Base-by-base conservation (phyloP, 2,797 vertebrate genomes). In the Parauchenoglanis ngamensis region DNA sequence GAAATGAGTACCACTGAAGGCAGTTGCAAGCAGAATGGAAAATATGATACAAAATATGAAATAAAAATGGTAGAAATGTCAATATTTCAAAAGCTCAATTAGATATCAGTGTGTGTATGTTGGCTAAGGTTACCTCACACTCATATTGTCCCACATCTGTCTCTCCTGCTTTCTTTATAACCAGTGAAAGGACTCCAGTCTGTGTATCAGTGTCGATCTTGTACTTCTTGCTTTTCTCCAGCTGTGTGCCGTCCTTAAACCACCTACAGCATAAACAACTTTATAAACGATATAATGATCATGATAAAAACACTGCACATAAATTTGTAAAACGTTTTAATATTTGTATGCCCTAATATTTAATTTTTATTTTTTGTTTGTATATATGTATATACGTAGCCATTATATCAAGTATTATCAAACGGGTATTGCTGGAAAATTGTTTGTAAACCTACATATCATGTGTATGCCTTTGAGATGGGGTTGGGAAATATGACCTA, bases 111-210 rank as follows among this genome's bases (percentile, higher is more conserved):
- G 25, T 52, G 25, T 28, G n/a, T 56, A 28, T 19, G 57, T 6
- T 52, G 61, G 40, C 21, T 28, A 49, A 21, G 2, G 15, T 25
- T 90, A 99, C 98, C 97, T 99, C 97, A 90, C 98, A 99, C 92
- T 99, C 97, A 7, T 99, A 99, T 86, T 95, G 93, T 46, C 98
- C 98, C 80, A 98, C 92, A 88, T 99, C 98, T 19, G 95, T 94
- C 88, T 96, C 94, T 68, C 94, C 94, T 35, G 97, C 96, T 0
- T 92, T 92, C 88, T 92, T 94, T 89, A 99, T 93, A 23, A 96
- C 96, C 70, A 99, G 95, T 72, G 95, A 95, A 87, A 96, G 84
- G 0, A 97, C 93, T 7, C 98, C 98, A 31, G 97, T 98, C 52
- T 95, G 95, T 81, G 94, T 90, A 54, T 99, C 98, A 72, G 94